phyloP scores from a whole-genome alignment of 1,140 invertebrate species.

The Cyclina sinensis region DNA sequence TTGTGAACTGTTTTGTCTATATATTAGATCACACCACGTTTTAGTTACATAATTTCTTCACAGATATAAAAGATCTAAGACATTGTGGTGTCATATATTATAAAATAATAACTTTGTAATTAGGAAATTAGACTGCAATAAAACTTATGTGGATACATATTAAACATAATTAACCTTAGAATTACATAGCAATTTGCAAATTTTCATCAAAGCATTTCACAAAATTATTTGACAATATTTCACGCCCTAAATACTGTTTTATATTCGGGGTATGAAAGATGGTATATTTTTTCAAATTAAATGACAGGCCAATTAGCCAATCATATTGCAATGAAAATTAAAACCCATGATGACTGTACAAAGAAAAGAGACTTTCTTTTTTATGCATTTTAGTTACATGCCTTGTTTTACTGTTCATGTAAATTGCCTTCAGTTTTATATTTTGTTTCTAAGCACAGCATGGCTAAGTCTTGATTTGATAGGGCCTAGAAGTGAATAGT shows the following conservation, averaged over 20 bases:
- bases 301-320: constrained; percentile 37
- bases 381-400: neutral
- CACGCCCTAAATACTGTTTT: constrained; percentile 48
- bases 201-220: constrained; percentile 55
- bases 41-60: constrained; percentile 1
- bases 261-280: constrained; percentile 1
- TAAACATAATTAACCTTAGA: constrained; percentile 54
- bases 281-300: constrained; percentile 10
- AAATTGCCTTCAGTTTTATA: neutral
- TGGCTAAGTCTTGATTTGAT: neutral
- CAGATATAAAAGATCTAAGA: constrained; percentile 38
- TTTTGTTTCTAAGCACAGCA: neutral
- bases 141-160: constrained; percentile 53
- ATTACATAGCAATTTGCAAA: constrained; percentile 57
- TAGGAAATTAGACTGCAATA: constrained; percentile 55
- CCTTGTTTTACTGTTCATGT: neutral
- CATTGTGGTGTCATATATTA: neutral
- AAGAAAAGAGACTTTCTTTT: neutral
- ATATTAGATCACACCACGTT: constrained; percentile 22
- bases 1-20: neutral
- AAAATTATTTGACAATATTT: constrained; percentile 63
- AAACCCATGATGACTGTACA: constrained; percentile 34
- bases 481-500: no score
- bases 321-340: constrained; percentile 59
- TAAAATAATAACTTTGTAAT: constrained; percentile 49